Conservation (phyloP, 2,797 vertebrate genomes). For the Morus bassanus region DNA sequence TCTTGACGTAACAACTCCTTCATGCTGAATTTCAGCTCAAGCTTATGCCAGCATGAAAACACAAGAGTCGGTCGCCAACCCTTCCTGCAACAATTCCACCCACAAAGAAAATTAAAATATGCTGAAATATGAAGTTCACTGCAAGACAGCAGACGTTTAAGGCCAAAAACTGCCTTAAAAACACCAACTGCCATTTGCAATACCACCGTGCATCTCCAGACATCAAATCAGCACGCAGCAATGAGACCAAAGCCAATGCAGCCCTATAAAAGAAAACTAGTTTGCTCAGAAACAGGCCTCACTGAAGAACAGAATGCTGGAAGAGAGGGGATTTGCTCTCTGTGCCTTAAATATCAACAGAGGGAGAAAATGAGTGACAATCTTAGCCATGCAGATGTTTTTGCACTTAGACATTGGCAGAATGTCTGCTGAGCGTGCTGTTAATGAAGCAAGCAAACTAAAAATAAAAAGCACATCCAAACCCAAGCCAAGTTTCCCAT, state of each 20-base stretch:
- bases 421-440: background rate
- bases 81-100: background rate
- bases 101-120: background rate
- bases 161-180: background rate
- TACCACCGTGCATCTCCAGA: background rate
- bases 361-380: background rate
- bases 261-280: background rate
- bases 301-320: background rate
- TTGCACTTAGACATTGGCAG: background rate
- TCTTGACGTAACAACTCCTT: background rate
- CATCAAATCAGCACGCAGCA: background rate
- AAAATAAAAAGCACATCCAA: background rate
- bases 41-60: background rate
- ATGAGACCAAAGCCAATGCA: background rate
- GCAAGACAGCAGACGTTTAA: background rate
- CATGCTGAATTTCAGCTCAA: background rate
- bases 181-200: background rate
- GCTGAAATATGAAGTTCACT: background rate
- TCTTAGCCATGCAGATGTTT: background rate
- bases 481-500: background rate
- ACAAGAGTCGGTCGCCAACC: background rate
- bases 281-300: background rate
- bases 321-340: background rate
- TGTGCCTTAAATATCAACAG: background rate
- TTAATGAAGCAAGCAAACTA: background rate